Evolutionary conservation across 2,888 invertebrate genomes (phyloP).

Genomic region (Anarsia innoxiella): DNA sequence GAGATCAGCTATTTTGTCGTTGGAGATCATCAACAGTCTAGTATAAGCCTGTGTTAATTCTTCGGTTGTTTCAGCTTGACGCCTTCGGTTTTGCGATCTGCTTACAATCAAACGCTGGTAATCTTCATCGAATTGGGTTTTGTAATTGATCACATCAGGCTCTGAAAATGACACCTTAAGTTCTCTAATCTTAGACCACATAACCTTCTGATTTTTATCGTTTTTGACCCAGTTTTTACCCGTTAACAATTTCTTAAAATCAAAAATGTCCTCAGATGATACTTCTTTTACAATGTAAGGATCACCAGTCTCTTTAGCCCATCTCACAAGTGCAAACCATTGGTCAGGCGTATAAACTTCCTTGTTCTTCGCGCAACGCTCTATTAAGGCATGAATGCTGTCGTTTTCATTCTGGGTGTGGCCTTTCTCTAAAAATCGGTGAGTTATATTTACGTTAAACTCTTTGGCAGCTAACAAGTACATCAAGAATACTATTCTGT

Average conservation of each 20-base stretch:
- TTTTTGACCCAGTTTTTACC: no score
- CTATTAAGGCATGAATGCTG: slow-evolving; percentile 11
- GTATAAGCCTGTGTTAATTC: no score
- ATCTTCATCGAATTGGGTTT: no score
- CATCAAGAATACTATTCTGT: slow-evolving; percentile 11
- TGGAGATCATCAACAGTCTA: no score
- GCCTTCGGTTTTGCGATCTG: no score
- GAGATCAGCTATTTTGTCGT: no score
- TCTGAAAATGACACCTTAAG: no score
- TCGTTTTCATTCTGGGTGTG: slow-evolving; percentile 8
- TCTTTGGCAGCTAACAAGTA: slow-evolving; percentile 5
- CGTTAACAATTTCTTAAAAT: no score
- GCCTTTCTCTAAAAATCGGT: slow-evolving; percentile 6
- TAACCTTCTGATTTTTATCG: slow-evolving; percentile 2
- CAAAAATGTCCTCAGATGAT: not conserved
- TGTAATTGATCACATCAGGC: no score
- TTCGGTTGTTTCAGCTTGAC: no score
- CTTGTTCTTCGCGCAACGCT: slow-evolving; percentile 8
- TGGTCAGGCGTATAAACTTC: slow-evolving; percentile 10
- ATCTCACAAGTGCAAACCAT: slow-evolving; percentile 8
- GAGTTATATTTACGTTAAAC: slow-evolving; percentile 5
- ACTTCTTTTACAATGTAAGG: slow-evolving; percentile 7
- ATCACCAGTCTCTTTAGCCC: slow-evolving; percentile 9
- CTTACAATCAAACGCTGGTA: no score
- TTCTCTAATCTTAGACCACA: not conserved